Evolutionary conservation across 1,140 invertebrate species (phyloP).

Genomic region (Drosophila bocki): DNA sequence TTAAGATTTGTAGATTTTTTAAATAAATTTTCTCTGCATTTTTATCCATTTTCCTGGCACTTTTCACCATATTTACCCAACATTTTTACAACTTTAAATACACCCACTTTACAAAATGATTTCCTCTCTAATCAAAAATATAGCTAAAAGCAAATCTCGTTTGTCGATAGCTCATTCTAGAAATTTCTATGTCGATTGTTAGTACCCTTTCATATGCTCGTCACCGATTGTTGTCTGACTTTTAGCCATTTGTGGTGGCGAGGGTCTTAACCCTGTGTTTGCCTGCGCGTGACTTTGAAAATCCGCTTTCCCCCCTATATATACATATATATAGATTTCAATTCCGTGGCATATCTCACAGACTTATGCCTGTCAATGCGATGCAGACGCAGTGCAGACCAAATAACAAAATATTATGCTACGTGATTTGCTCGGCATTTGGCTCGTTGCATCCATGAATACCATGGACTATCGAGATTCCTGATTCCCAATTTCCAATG

Average conservation of each 20-base stretch:
- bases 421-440: slow-evolving; percentile 71
- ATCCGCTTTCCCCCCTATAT: slow-evolving; percentile 38
- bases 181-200: slow-evolving; percentile 25
- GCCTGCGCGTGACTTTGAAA: slow-evolving; percentile 77
- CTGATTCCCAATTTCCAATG: slow-evolving; percentile 1
- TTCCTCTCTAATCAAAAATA: slow-evolving; percentile 22
- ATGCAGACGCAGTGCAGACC: slow-evolving; percentile 28
- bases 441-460: slow-evolving; percentile 66
- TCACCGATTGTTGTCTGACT: slow-evolving; percentile 48
- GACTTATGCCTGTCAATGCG: slow-evolving; percentile 62
- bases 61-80: background rate
- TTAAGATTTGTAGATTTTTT: too few relatives aligned
- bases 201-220: slow-evolving; percentile 16
- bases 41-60: too few relatives aligned
- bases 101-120: slow-evolving; percentile 12
- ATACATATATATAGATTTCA: slow-evolving; percentile 31
- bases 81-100: background rate
- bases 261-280: slow-evolving; percentile 38
- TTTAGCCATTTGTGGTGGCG: slow-evolving; percentile 41
- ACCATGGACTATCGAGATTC: background rate
- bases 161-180: slow-evolving; percentile 13
- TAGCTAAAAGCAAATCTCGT: slow-evolving; percentile 7
- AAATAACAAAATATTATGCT: slow-evolving; percentile 80
- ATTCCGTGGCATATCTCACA: slow-evolving; percentile 49
- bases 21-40: too few relatives aligned